Conservation (phyloP, 2,113 vertebrate genomes). For the Stercorarius parasiticus region DNA sequence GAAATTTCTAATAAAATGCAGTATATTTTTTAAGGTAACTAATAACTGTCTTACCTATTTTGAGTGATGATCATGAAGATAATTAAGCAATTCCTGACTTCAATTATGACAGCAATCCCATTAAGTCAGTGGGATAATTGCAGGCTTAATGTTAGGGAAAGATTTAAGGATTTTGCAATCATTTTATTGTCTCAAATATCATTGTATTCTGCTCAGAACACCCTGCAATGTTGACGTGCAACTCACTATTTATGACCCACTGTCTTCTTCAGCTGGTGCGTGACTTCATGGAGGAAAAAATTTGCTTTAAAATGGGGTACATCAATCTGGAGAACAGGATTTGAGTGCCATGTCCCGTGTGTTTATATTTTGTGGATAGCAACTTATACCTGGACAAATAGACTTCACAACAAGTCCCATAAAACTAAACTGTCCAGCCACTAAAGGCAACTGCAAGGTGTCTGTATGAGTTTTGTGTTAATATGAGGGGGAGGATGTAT, state of each 20-base stretch:
- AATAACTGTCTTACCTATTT: neutral
- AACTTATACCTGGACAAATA: neutral
- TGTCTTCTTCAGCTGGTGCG: neutral
- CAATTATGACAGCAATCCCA: neutral
- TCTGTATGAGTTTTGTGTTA: neutral
- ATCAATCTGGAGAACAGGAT: neutral
- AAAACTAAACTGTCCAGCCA: neutral
- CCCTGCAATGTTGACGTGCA: neutral
- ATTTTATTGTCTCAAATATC: neutral
- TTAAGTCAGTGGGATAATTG: neutral
- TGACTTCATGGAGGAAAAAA: neutral
- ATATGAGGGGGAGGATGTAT: neutral
- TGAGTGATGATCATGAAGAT: neutral
- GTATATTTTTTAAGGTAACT: neutral
- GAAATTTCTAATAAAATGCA: neutral
- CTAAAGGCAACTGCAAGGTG: neutral
- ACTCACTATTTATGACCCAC: neutral
- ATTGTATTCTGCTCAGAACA: neutral
- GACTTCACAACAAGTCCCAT: neutral
- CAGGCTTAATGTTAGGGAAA: neutral
- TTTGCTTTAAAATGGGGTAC: neutral
- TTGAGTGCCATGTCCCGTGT: neutral
- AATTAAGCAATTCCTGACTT: neutral
- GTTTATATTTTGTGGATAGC: neutral
- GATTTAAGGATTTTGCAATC: constrained; percentile 14